Percentiles rank a stretch among this genome's conserved stretches.
Conservation (phyloP, 2,888 invertebrate genomes). For the Mesoligia furuncula region DNA sequence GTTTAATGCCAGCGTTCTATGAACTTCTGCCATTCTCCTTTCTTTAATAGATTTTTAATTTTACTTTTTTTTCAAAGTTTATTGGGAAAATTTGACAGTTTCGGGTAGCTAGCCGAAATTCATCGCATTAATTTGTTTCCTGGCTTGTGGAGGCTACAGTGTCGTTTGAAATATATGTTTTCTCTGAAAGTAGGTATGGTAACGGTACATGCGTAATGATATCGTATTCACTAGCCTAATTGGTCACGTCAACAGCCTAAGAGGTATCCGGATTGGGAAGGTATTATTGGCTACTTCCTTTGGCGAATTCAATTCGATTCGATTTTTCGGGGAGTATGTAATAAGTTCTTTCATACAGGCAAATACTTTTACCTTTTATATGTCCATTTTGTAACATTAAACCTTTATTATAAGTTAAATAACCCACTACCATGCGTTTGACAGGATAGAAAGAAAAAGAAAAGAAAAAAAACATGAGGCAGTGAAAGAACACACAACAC, state of each 20-base stretch:
- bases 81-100: too few relatives aligned
- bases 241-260: not conserved
- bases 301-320: not conserved
- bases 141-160: not conserved
- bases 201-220: not conserved
- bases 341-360: not conserved
- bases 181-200: not conserved
- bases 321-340: too few relatives aligned
- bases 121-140: not conserved
- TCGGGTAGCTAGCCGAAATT: not conserved
- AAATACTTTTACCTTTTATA: not conserved
- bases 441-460: too few relatives aligned
- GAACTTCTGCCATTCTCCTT: too few relatives aligned
- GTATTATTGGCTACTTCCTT: not conserved
- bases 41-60: too few relatives aligned
- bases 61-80: too few relatives aligned
- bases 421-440: not conserved
- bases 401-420: not conserved
- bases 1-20: too few relatives aligned
- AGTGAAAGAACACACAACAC: too few relatives aligned
- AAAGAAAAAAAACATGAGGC: too few relatives aligned
- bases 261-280: too few relatives aligned
- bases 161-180: not conserved
- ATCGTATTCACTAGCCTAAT: not conserved
- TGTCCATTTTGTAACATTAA: not conserved